phyloP scores from a whole-genome alignment of 2,113 vertebrate genomes.

The Pithys albifrons region DNA sequence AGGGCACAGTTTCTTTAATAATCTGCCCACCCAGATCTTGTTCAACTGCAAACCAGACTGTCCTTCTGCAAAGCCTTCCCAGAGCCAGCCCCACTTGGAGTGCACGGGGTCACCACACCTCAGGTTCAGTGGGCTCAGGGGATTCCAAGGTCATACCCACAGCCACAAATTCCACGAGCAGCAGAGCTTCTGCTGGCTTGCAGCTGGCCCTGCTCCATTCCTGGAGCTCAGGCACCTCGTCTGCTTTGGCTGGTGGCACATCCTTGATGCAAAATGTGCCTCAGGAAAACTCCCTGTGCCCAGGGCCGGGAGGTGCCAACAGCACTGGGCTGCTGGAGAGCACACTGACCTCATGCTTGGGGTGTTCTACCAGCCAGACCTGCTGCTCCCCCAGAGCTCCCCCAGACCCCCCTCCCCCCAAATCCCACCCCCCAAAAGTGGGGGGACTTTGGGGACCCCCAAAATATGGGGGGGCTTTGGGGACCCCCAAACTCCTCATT shows the following conservation, averaged over 20 bases:
- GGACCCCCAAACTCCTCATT: too few relatives aligned
- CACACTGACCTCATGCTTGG: too few relatives aligned
- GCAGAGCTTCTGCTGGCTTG: background rate
- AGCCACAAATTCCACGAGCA: background rate
- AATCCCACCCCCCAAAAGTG: too few relatives aligned
- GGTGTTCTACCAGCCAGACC: background rate
- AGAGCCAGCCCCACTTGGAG: background rate
- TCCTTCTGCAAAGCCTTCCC: background rate
- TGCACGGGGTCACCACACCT: background rate
- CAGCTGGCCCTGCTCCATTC: background rate
- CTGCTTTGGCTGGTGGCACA: background rate
- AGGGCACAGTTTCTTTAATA: background rate
- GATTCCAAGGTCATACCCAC: background rate
- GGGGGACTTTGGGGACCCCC: too few relatives aligned
- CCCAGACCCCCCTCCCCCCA: too few relatives aligned
- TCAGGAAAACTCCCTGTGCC: background rate
- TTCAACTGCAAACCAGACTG: background rate
- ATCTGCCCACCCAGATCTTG: background rate
- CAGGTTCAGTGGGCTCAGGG: background rate
- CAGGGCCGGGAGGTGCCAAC: background rate
- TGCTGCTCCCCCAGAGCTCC: too few relatives aligned
- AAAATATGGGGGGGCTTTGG: too few relatives aligned
- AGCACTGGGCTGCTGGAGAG: background rate
- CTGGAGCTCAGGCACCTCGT: background rate
- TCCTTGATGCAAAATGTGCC: background rate